Evolutionary conservation across 1,140 invertebrate species (phyloP).

Genomic region (Nymphalis io): DNA sequence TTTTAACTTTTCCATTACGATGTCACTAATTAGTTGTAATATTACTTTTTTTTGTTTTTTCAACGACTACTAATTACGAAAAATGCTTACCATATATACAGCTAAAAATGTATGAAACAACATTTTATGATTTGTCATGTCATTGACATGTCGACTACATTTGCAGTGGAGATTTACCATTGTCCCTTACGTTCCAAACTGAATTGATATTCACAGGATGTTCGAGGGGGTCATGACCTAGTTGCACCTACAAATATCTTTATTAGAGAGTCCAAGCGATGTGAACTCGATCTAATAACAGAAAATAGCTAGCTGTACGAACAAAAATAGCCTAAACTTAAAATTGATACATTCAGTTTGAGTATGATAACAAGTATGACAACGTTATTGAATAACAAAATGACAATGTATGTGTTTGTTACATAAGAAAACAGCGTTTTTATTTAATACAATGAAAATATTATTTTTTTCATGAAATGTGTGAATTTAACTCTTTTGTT

Average conservation of each 20-base stretch:
- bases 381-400: neutral
- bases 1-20: too few species aligned
- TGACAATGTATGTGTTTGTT: too few species aligned
- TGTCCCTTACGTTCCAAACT: constrained; percentile 18
- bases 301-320: neutral
- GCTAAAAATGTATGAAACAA: too few species aligned
- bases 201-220: constrained; percentile 19
- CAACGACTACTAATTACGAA: too few species aligned
- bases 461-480: too few species aligned
- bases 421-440: too few species aligned
- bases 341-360: neutral
- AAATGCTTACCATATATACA: too few species aligned
- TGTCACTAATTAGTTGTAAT: too few species aligned
- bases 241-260: constrained; percentile 19
- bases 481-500: too few species aligned
- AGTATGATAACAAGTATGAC: neutral
- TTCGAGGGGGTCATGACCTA: constrained; percentile 19
- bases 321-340: neutral
- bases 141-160: neutral
- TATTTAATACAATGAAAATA: too few species aligned
- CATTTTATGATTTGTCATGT: neutral
- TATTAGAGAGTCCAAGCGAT: neutral
- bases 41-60: too few species aligned
- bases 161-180: neutral
- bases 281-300: neutral